phyloP scores from a whole-genome alignment of 2,113 vertebrate species.

The Psettodes erumei region DNA sequence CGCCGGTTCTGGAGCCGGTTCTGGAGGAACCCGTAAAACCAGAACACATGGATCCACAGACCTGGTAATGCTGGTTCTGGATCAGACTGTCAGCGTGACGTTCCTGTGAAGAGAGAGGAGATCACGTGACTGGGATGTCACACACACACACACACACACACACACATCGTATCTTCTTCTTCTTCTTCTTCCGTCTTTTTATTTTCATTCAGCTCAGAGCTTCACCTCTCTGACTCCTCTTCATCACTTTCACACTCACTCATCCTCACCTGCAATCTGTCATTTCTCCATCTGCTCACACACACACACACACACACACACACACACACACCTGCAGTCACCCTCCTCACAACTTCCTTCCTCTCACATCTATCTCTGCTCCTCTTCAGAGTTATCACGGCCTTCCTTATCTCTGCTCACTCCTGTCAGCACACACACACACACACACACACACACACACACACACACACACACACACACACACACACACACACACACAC shows the following conservation, averaged over 20 bases:
- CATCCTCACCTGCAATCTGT: background rate
- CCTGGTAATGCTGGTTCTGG: constrained; percentile 98
- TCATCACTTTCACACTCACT: constrained; percentile 21
- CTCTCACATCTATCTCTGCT: background rate
- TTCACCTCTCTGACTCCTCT: constrained; percentile 1
- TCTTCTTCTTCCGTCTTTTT: background rate
- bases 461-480: constrained; percentile 20
- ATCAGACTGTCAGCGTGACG: constrained; percentile 94
- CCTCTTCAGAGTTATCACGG: background rate
- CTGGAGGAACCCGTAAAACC: too few species aligned
- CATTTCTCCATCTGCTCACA: background rate
- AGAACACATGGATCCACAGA: constrained; percentile 70
- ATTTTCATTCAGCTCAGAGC: background rate
- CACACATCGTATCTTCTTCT: background rate
- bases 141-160: background rate
- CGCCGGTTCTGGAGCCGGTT: too few species aligned
- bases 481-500: constrained; percentile 8
- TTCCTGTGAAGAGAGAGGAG: constrained; percentile 84
- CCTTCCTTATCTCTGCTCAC: constrained; percentile 6
- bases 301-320: background rate
- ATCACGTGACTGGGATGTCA: too few species aligned
- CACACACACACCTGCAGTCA: background rate
- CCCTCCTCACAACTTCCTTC: constrained; percentile 8
- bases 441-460: constrained; percentile 8
- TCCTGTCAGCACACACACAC: constrained; percentile 8